These are phyloP conservation scores for Orthonevra nobilis DNA, from an alignment of 2,888 invertebrate species.

Conservation along the genomic window DNA sequence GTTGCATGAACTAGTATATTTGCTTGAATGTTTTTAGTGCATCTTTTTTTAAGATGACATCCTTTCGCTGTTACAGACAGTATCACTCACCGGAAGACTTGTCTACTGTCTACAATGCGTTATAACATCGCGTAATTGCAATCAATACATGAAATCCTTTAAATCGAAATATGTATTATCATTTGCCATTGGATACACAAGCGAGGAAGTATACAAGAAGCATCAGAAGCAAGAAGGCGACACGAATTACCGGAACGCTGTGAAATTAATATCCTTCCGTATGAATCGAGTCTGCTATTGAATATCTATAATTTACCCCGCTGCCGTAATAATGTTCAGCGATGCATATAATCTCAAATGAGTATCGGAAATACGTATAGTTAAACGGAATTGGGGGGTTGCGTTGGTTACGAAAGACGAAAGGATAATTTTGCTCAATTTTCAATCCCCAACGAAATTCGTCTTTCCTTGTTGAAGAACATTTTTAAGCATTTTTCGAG, in stretches of 20 bases:
- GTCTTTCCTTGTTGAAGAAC: no score
- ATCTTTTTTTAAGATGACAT: constrained; percentile 29
- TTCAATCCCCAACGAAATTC: no score
- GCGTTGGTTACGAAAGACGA: background rate
- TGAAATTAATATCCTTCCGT: constrained; percentile 29
- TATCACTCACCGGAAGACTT: constrained; percentile 8
- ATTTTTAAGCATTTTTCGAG: no score
- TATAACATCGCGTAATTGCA: background rate
- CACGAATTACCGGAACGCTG: constrained; percentile 14
- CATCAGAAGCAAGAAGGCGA: background rate
- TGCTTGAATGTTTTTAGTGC: constrained; percentile 1
- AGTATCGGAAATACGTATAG: constrained; percentile 23
- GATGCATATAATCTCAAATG: constrained; percentile 10
- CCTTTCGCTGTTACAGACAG: constrained; percentile 33
- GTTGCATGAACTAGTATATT: no score
- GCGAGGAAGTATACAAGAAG: no score
- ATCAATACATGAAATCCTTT: background rate
- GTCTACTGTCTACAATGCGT: constrained; percentile 15
- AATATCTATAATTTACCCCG: constrained; percentile 17
- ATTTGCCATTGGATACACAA: no score
- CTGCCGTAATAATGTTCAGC: constrained; percentile 2
- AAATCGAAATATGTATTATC: background rate
- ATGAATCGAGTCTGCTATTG: constrained; percentile 24
- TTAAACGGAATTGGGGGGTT: constrained; percentile 5
- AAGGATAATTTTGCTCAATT: no score